Evolutionary conservation across 2,797 vertebrate genomes (phyloP).

Genomic region (Epinephelus awoara): DNA sequence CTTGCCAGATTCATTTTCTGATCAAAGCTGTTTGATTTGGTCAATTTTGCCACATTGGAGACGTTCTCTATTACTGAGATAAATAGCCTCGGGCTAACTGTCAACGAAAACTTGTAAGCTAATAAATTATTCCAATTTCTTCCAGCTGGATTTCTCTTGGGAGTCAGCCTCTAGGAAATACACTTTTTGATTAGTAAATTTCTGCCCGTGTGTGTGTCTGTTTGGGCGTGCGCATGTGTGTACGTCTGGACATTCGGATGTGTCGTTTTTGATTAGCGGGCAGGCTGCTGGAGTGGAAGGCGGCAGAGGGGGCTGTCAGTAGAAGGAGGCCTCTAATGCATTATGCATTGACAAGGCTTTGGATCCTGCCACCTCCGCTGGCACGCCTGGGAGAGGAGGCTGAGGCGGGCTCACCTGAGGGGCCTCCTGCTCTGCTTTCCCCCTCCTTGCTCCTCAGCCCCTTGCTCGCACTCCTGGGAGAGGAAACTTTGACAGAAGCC

Average conservation of each 20-base stretch:
- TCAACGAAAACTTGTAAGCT: constrained; percentile 99
- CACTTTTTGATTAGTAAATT: constrained; percentile 99
- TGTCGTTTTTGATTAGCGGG: constrained; percentile 99
- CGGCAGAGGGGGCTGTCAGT: constrained; percentile 95
- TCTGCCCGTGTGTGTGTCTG: constrained; percentile 94
- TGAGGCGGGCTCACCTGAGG: constrained; percentile 87
- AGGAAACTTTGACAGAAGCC: constrained; percentile 68
- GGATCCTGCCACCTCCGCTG: constrained; percentile 89
- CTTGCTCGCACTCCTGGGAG: constrained; percentile 44
- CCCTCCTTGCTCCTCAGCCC: constrained; percentile 48
- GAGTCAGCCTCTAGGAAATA: constrained; percentile 99
- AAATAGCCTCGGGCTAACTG: constrained; percentile 99
- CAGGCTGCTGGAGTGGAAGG: constrained; percentile 91
- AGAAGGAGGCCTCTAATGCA: constrained; percentile 94
- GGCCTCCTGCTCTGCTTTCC: constrained; percentile 46
- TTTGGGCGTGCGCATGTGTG: constrained; percentile 78
- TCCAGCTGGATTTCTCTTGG: constrained; percentile 97
- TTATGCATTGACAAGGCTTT: constrained; percentile 97
- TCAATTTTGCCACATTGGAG: constrained; percentile 99
- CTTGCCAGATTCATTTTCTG: constrained; percentile 99
- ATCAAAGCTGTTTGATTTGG: constrained; percentile 99
- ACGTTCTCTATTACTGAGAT: constrained; percentile 99
- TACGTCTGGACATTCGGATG: constrained; percentile 97
- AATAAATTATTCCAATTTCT: constrained; percentile 99
- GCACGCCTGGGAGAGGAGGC: constrained; percentile 85